A percentile compares a stretch with the other conserved stretches of the same genome.
Evolutionary conservation across 1,140 invertebrate genomes (phyloP).

Genomic region (Sycophila sp.): DNA sequence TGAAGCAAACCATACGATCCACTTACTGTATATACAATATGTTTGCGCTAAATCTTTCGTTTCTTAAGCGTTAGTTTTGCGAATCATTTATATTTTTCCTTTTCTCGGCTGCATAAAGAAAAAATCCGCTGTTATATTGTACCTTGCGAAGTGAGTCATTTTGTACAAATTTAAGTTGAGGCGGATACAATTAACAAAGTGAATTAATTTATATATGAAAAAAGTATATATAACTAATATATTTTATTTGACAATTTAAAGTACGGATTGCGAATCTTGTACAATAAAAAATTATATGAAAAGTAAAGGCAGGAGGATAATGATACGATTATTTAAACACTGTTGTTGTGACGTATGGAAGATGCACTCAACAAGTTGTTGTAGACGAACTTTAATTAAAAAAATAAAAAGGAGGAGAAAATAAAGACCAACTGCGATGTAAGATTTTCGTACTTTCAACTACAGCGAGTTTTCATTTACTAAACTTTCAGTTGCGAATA

Average conservation of each 20-base stretch:
- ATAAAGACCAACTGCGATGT: not conserved
- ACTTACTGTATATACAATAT: no score
- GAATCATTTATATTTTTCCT: not conserved
- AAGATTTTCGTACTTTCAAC: not conserved
- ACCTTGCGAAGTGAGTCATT: slow-evolving; percentile 45
- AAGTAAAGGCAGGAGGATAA: slow-evolving; percentile 4
- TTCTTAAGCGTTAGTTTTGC: not conserved
- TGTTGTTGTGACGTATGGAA: slow-evolving; percentile 9
- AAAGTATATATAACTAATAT: slow-evolving; percentile 45
- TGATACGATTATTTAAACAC: not conserved
- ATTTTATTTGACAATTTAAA: slow-evolving; percentile 33
- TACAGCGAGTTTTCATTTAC: not conserved
- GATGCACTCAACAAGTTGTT: slow-evolving; percentile 8
- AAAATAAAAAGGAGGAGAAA: not conserved
- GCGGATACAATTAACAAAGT: slow-evolving; percentile 44
- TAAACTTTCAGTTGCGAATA: not conserved
- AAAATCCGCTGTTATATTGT: slow-evolving; percentile 41
- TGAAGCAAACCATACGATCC: no score
- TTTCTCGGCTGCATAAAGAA: not conserved
- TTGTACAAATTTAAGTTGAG: slow-evolving; percentile 56
- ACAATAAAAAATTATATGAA: slow-evolving; percentile 3
- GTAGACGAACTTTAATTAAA: slow-evolving; percentile 7
- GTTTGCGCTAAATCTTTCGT: not conserved
- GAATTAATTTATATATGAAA: slow-evolving; percentile 49
- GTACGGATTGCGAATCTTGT: slow-evolving; percentile 1